phyloP scores from a whole-genome alignment of 2,888 invertebrate species.

The Candidula unifasciata region DNA sequence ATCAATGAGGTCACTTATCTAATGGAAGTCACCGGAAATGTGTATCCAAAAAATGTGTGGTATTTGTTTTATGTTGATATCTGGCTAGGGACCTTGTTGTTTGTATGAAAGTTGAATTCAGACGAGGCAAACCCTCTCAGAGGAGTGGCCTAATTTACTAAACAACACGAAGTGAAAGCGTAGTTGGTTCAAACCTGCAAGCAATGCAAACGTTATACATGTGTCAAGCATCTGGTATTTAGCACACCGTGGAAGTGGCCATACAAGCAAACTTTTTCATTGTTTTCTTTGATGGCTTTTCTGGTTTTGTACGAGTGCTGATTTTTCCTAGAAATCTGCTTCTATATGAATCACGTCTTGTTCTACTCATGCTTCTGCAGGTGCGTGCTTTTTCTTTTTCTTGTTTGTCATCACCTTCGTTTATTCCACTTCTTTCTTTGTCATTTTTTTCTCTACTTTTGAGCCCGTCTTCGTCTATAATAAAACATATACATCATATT shows the following conservation, averaged over 20 bases:
- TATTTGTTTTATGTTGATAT: not conserved
- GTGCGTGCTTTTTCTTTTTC: too few relatives aligned
- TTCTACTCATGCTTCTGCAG: too few relatives aligned
- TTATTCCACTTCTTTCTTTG: too few relatives aligned
- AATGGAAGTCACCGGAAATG: not conserved
- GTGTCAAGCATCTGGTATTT: not conserved
- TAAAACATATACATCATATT: too few relatives aligned
- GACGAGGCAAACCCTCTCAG: conserved; percentile 12
- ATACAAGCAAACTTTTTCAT: not conserved
- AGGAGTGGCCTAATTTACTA: conserved; percentile 4
- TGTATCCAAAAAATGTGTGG: conserved; percentile 18
- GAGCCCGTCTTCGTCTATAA: too few relatives aligned
- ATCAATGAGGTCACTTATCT: conserved; percentile 31
- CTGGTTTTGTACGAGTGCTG: too few relatives aligned
- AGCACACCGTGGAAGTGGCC: not conserved
- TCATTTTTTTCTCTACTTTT: too few relatives aligned
- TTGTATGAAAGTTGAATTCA: conserved; percentile 1
- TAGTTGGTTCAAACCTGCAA: too few relatives aligned
- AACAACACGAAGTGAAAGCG: not conserved
- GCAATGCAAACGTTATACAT: not conserved
- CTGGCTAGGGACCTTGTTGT: conserved; percentile 10
- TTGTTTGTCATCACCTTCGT: too few relatives aligned
- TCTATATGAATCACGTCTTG: too few relatives aligned
- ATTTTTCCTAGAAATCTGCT: too few relatives aligned
- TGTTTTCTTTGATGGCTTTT: not conserved